Base-by-base conservation (phyloP, 2,797 vertebrate genomes). In the Esox lucius region DNA sequence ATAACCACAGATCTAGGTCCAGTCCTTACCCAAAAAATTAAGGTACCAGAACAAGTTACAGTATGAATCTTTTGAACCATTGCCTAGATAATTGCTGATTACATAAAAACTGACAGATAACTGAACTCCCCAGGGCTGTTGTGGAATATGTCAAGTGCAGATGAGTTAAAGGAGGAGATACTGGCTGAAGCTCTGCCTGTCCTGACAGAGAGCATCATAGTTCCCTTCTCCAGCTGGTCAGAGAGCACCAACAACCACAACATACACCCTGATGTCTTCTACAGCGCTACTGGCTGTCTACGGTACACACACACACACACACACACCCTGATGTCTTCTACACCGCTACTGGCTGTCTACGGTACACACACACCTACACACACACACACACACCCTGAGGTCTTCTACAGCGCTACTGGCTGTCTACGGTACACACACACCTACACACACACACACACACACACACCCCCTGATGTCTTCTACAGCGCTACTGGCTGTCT, bases 61-160 rank as follows among this genome's bases (percentile, higher is more conserved):
- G n/a, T n/a, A n/a, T n/a, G n/a, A n/a, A n/a, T n/a, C n/a, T n/a
- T n/a, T n/a, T n/a, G n/a, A n/a, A n/a, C n/a, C n/a, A n/a, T n/a
- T n/a, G n/a, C n/a, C n/a, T n/a, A n/a, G n/a, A n/a, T n/a, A n/a
- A n/a, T n/a, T n/a, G n/a, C n/a, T n/a, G n/a, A n/a, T n/a, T n/a
- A n/a, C n/a, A n/a, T n/a, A n/a, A n/a, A n/a, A n/a, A n/a, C n/a
- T n/a, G n/a, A n/a, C n/a, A n/a, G n/a, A n/a, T n/a, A n/a, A n/a
- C n/a, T n/a, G n/a, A n/a, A n/a, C n/a, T n/a, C n/a, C 24, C 62
- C 70, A 99, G 97, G 97, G 22, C 89, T 99, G 75, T 94, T 99
- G n/a, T 99, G 97, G 97, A 99, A 99, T 90, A 84, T 99, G 81
- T 99, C 97, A 4, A 97, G 97, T 13, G 91, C 92, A 0, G 95